Conservation (phyloP, 2,888 invertebrate genomes). For the Dryobota labecula region DNA sequence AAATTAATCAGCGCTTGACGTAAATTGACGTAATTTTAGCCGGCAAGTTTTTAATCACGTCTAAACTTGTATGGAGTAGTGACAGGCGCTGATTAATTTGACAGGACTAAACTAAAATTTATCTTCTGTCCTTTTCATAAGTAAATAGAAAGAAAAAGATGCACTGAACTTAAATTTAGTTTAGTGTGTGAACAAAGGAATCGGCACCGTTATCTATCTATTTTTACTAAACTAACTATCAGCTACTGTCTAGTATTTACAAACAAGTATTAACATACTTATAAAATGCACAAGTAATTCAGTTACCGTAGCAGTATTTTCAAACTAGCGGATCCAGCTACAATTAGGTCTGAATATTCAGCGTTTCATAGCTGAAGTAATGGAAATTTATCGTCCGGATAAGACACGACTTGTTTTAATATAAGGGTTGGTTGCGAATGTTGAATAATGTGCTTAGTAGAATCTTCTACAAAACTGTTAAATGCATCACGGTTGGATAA, state of each 20-base stretch:
- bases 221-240: not conserved
- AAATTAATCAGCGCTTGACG: no score
- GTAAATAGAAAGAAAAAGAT: no score
- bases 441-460: conserved; percentile 30
- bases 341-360: conserved; percentile 57
- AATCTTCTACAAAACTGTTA: not conserved
- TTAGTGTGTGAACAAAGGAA: no score
- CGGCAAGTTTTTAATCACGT: no score
- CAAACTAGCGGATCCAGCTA: conserved; percentile 21
- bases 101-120: no score
- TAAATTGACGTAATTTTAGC: no score
- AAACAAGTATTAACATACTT: conserved; percentile 4
- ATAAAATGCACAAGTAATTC: conserved; percentile 34
- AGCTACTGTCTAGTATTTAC: not conserved
- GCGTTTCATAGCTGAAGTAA: conserved; percentile 62
- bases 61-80: no score
- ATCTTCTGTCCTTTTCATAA: no score
- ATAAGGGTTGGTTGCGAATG: conserved; percentile 22
- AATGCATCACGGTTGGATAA: not conserved
- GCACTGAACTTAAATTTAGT: no score
- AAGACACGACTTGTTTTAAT: conserved; percentile 60
- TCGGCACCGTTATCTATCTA: no score
- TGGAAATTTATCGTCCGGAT: conserved; percentile 68
- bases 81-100: no score
- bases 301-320: conserved; percentile 34